Percentiles rank a stretch among this genome's conserved stretches.
phyloP scores from a whole-genome alignment of 2,888 invertebrate genomes.

The Lampropteryx suffumata region DNA sequence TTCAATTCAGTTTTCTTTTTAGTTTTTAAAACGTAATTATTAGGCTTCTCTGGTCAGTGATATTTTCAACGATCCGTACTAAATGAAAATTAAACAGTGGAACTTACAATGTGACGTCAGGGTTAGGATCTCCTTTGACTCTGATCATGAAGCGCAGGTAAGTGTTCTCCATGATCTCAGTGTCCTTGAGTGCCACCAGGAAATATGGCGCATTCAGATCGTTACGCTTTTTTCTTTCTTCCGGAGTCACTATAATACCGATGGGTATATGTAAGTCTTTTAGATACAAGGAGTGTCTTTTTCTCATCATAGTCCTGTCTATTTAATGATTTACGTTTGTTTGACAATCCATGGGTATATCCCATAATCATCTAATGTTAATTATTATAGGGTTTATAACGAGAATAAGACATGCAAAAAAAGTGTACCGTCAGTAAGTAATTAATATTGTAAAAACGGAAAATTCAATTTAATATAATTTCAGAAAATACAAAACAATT shows the following conservation, averaged over 20 bases:
- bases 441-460: background rate
- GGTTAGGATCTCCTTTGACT: conserved; percentile 94
- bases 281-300: background rate
- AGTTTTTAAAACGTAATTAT: too few relatives aligned
- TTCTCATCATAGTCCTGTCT: conserved; percentile 11
- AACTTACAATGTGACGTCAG: conserved; percentile 95
- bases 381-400: conserved; percentile 1
- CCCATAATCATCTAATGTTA: too few relatives aligned
- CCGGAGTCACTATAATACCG: conserved; percentile 84
- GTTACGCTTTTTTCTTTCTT: conserved; percentile 86
- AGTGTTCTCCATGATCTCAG: conserved; percentile 93
- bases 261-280: background rate
- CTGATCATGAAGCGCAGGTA: conserved; percentile 94
- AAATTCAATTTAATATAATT: background rate
- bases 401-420: conserved; percentile 14
- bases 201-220: conserved; percentile 92
- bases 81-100: background rate
- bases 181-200: conserved; percentile 92
- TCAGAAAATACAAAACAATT: background rate
- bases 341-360: too few relatives aligned
- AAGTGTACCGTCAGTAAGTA: background rate
- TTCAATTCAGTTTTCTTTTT: too few relatives aligned
- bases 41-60: too few relatives aligned
- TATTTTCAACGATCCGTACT: too few relatives aligned
- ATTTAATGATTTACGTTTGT: too few relatives aligned